Evolutionary conservation across 2,797 vertebrate species (phyloP).

Genomic region (Eulemur mongoz): DNA sequence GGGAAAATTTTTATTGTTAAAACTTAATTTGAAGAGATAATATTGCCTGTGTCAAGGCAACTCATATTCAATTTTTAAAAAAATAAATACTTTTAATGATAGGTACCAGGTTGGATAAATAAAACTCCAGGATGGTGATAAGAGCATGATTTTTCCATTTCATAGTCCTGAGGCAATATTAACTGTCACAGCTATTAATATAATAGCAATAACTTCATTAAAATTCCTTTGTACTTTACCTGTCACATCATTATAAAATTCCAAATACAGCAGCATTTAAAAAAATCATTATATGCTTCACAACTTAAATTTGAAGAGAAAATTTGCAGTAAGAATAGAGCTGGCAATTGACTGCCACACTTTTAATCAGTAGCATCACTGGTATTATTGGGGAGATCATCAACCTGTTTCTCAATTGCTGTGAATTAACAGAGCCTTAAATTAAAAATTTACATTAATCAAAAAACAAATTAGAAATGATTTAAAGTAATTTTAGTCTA

Average conservation of each 20-base stretch:
- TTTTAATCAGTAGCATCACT: not conserved
- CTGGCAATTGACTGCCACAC: not conserved
- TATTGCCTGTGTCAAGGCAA: not conserved
- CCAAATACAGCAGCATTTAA: not conserved
- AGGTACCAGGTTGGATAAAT: not conserved
- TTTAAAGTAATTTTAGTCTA: not conserved
- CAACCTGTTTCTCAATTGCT: not conserved
- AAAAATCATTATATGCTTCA: not conserved
- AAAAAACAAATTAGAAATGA: not conserved
- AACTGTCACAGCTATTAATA: not conserved
- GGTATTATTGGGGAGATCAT: not conserved
- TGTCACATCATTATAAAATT: not conserved
- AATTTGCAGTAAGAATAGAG: not conserved
- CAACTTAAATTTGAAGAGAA: not conserved
- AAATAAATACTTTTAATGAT: not conserved
- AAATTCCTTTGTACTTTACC: not conserved
- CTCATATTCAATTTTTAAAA: not conserved
- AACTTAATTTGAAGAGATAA: not conserved
- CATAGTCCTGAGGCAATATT: not conserved
- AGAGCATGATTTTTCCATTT: not conserved
- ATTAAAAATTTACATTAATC: not conserved
- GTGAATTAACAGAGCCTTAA: not conserved
- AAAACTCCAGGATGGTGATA: not conserved
- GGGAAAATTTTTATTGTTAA: not conserved
- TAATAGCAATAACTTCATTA: not conserved